Percentiles rank a stretch among this genome's conserved stretches.
Evolutionary conservation across 2,888 invertebrate species (phyloP).

Genomic region (Rotaria socialis): DNA sequence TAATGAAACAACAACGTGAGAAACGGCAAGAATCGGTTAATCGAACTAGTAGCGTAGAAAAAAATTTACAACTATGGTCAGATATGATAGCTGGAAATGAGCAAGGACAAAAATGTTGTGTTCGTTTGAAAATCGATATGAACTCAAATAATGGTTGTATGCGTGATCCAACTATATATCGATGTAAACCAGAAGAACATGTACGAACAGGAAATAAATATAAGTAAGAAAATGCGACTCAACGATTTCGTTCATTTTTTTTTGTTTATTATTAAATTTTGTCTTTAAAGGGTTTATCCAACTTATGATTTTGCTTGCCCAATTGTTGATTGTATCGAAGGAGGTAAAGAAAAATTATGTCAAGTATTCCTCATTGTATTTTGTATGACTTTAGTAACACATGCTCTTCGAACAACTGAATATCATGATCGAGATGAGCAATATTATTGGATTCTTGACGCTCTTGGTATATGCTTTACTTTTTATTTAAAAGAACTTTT

Average conservation of each 20-base stretch:
- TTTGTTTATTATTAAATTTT: conserved; percentile 46
- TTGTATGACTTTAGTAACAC: conserved; percentile 69
- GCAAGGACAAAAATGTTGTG: conserved; percentile 80
- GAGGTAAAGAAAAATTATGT: conserved; percentile 53
- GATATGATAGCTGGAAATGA: conserved; percentile 83
- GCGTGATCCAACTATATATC: conserved; percentile 94
- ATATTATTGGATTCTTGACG: conserved; percentile 76
- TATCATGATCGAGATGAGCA: conserved; percentile 92
- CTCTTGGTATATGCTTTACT: conserved; percentile 51
- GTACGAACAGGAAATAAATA: conserved; percentile 87
- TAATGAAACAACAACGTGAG: conserved; percentile 90
- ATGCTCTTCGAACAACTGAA: conserved; percentile 92
- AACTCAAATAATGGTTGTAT: conserved; percentile 88
- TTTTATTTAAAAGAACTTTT: too few relatives aligned
- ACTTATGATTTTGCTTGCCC: conserved; percentile 99
- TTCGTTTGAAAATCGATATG: conserved; percentile 96
- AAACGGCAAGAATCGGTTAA: conserved; percentile 83
- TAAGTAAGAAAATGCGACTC: conserved; percentile 66
- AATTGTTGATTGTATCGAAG: conserved; percentile 92
- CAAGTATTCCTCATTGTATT: too few relatives aligned
- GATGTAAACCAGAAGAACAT: conserved; percentile 91
- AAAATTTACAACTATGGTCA: conserved; percentile 82
- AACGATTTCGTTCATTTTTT: not conserved
- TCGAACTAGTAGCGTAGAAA: conserved; percentile 75
- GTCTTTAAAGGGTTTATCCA: conserved; percentile 78